phyloP scores from a whole-genome alignment of 2,888 invertebrate genomes.

The Dendrolimus pini region DNA sequence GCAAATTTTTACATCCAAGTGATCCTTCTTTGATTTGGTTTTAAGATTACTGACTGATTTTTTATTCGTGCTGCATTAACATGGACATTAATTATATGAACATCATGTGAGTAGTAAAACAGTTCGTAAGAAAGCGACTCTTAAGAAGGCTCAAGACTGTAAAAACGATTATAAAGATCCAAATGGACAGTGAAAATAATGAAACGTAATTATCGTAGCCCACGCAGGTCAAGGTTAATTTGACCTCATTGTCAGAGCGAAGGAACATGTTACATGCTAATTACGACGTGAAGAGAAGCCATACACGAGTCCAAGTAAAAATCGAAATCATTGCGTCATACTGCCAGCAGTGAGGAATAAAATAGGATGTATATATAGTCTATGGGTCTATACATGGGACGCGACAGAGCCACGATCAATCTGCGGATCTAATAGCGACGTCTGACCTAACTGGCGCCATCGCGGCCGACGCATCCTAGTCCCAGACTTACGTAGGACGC shows the following conservation, averaged over 20 bases:
- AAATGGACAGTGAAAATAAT: too few species aligned
- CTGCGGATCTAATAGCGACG: constrained; percentile 58
- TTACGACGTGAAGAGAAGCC: constrained; percentile 44
- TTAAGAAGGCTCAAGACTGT: too few species aligned
- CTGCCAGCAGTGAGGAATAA: constrained; percentile 1
- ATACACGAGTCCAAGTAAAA: constrained; percentile 33
- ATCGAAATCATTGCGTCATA: not conserved
- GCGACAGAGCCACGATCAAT: constrained; percentile 62
- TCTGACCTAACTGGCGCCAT: constrained; percentile 66
- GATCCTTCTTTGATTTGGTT: too few species aligned
- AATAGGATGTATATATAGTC: constrained; percentile 1
- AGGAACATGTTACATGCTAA: constrained; percentile 16
- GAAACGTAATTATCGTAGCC: not conserved
- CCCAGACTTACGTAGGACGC: constrained; percentile 30
- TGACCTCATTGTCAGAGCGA: constrained; percentile 14
- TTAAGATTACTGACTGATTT: too few species aligned
- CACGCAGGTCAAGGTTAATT: constrained; percentile 21
- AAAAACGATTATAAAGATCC: too few species aligned
- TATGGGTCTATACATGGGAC: constrained; percentile 19
- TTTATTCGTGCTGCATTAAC: too few species aligned
- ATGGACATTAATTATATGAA: too few species aligned
- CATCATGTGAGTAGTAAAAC: too few species aligned
- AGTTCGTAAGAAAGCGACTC: too few species aligned
- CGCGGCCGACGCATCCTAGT: constrained; percentile 44
- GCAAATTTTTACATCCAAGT: too few species aligned